Percentiles rank a stretch among this genome's conserved stretches.
Evolutionary conservation across 2,888 invertebrate genomes (phyloP).

Genomic region (Junonia oenone): DNA sequence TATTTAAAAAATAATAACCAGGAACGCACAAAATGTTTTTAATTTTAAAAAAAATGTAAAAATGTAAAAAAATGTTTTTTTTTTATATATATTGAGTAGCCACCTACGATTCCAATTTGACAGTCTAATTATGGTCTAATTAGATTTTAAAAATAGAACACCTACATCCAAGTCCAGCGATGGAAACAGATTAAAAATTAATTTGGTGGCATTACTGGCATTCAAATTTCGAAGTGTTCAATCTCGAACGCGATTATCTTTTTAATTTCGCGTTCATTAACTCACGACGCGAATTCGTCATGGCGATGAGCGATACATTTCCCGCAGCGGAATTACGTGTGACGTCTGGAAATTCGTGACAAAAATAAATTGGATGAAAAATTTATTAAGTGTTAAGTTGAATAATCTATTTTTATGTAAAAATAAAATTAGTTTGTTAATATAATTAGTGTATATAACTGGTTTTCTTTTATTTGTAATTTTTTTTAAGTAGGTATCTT

Average conservation of each 20-base stretch:
- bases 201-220: conserved; percentile 12
- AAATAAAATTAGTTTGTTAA: no score
- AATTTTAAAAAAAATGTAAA: no score
- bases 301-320: conserved; percentile 28
- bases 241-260: conserved; percentile 9
- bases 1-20: no score
- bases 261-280: conserved; percentile 16
- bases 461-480: no score
- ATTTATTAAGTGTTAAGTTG: no score
- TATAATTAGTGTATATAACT: no score
- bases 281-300: conserved; percentile 15
- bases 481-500: no score
- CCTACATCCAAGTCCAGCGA: conserved; percentile 45
- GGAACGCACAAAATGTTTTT: no score
- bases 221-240: conserved; percentile 16
- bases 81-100: background rate
- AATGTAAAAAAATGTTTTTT: no score
- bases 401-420: no score
- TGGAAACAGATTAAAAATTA: conserved; percentile 10
- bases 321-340: conserved; percentile 4
- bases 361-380: background rate
- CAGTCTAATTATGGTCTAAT: no score
- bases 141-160: conserved; percentile 54
- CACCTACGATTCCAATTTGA: conserved; percentile 36
- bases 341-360: no score